Base-by-base conservation (phyloP, 2,797 vertebrate genomes). In the Danio albolineatus region DNA sequence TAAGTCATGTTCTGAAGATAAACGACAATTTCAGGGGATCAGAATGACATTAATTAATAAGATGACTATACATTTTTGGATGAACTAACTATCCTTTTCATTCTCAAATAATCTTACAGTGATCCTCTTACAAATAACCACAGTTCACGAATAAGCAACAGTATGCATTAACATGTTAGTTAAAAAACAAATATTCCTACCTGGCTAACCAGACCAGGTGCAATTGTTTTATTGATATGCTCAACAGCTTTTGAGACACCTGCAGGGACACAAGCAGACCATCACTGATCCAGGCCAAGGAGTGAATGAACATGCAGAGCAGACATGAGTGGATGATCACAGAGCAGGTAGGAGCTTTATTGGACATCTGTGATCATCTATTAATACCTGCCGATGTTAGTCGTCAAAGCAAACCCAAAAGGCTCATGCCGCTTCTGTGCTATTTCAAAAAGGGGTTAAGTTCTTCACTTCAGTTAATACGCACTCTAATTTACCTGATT, bases 231-330 rank as follows among this genome's bases (percentile, higher is more conserved):
- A 98, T 99, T 99, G 96, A 99, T 94, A 97, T 99, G 95, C 88
- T 96, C 96, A 97, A 99, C 97, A 92, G 98, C 98, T 96, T 98
- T 98, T 95, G 95, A 95, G 92, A 99, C 98, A 98, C 98, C 98
- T 99, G 93, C 92, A 98, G 95, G 89, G 96, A 95, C 71, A 98
- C 94, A 98, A 98, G 95, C 94, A 97, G 86, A 97, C 91, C 86
- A 95, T 97, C 94, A 97, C 94, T 91, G 89, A 94, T 87, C 84
- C 82, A 85, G 87, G 85, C 85, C 80, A 84, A 87, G 84, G 86
- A 84, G 80, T 83, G 67, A 81, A 91, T 78, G 80, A 89, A 84
- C 91, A 89, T 93, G 95, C 94, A 90, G 89, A 80, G 90, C 91
- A 93, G 92, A 91, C 88, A 78, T 73, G 81, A 91, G 85, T 92